Conservation (phyloP, 2,113 vertebrate species). For the Taxidea taxus region DNA sequence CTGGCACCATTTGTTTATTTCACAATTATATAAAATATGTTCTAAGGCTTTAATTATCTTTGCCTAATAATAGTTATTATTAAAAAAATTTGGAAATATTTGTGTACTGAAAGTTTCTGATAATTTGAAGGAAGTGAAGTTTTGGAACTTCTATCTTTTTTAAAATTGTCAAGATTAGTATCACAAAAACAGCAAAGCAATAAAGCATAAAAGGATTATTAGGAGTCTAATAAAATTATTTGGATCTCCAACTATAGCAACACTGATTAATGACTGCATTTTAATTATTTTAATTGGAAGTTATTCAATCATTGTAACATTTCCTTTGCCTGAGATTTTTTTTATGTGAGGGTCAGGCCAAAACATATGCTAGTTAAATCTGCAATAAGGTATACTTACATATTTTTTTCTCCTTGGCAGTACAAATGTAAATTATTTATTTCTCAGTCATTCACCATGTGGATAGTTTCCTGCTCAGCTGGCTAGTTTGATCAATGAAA, state of each 20-base stretch:
- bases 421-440: background rate
- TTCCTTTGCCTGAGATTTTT: constrained; percentile 23
- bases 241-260: background rate
- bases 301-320: constrained; percentile 32
- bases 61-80: background rate
- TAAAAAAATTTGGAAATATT: background rate
- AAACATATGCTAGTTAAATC: background rate
- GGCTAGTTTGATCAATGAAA: background rate
- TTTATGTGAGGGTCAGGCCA: constrained; percentile 10
- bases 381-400: background rate
- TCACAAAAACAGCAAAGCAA: constrained; percentile 21
- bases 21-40: background rate
- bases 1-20: background rate
- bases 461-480: background rate
- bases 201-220: constrained; percentile 35
- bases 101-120: background rate
- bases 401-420: background rate
- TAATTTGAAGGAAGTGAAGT: background rate
- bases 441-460: constrained; percentile 1
- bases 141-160: background rate
- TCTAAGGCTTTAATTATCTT: background rate
- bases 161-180: constrained; percentile 9
- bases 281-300: constrained; percentile 68
- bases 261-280: constrained; percentile 58
- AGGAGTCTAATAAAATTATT: constrained; percentile 34